A percentile compares a stretch with the other conserved stretches of the same genome.
Evolutionary conservation across 2,888 invertebrate genomes (phyloP).

Genomic region (Drosophila fulvimacula): DNA sequence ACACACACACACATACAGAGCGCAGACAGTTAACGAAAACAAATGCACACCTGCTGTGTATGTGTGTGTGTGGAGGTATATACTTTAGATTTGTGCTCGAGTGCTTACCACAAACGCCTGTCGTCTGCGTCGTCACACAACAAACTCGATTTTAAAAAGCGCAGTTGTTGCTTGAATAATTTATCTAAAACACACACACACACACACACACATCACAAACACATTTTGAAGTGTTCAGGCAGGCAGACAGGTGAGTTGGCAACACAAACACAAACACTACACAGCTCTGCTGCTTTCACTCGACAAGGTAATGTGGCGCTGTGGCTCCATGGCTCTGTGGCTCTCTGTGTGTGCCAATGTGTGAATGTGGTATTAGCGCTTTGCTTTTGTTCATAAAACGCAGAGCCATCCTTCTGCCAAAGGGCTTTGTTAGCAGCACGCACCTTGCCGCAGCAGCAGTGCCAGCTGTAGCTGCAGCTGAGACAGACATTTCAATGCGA

Average conservation of each 20-base stretch:
- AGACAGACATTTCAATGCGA: slow-evolving; percentile 26
- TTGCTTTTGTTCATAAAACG: slow-evolving; percentile 58
- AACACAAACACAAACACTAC: slow-evolving; percentile 46
- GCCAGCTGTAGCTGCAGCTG: neutral
- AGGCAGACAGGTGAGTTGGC: slow-evolving; percentile 39
- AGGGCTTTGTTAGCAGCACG: slow-evolving; percentile 30
- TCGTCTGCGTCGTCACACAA: slow-evolving; percentile 60
- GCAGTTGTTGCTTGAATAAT: slow-evolving; percentile 78
- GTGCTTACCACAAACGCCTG: slow-evolving; percentile 64
- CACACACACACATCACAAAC: slow-evolving; percentile 41
- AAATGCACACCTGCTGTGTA: slow-evolving; percentile 15
- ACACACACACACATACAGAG: slow-evolving; percentile 12
- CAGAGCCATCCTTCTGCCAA: slow-evolving; percentile 47
- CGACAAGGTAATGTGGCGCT: slow-evolving; percentile 37
- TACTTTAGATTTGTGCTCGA: slow-evolving; percentile 43
- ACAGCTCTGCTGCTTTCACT: slow-evolving; percentile 10
- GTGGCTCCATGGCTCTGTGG: neutral
- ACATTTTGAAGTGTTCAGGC: slow-evolving; percentile 33
- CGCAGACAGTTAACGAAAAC: slow-evolving; percentile 14
- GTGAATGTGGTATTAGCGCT: slow-evolving; percentile 37
- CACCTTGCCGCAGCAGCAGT: slow-evolving; percentile 1
- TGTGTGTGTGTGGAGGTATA: slow-evolving; percentile 2
- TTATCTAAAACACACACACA: slow-evolving; percentile 58
- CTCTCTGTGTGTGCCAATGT: slow-evolving; percentile 5
- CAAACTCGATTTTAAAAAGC: slow-evolving; percentile 74